Conservation (phyloP, 2,113 vertebrate genomes). For the Cebidichthys violaceus region DNA sequence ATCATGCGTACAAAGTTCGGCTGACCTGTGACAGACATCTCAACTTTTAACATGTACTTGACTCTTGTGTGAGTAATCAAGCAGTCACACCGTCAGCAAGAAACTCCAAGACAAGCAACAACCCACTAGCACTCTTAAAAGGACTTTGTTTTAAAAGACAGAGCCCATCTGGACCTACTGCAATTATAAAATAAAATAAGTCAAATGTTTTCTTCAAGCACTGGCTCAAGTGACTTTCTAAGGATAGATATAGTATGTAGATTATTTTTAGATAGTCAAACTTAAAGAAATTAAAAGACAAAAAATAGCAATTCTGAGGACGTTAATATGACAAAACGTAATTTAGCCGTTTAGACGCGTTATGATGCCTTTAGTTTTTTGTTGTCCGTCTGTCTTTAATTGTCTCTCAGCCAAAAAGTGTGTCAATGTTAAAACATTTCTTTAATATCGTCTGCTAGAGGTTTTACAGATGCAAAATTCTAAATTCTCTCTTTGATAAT, state of each 20-base stretch:
- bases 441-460: background rate
- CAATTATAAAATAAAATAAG: background rate
- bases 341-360: background rate
- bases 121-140: no score
- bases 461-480: background rate
- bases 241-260: background rate
- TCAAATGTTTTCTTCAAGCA: background rate
- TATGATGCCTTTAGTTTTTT: background rate
- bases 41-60: background rate
- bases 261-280: background rate
- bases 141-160: background rate
- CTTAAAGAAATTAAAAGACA: background rate
- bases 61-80: slow-evolving; percentile 7
- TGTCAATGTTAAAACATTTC: background rate
- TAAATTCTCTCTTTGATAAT: background rate
- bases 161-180: background rate
- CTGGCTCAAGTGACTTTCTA: background rate
- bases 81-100: background rate
- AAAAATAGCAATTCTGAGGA: background rate
- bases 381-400: background rate
- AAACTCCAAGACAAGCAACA: background rate
- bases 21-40: slow-evolving; percentile 44
- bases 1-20: background rate
- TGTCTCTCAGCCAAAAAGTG: background rate
- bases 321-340: background rate